These are phyloP conservation scores for Xenopus tropicalis DNA, from an alignment of 2,113 vertebrate species.

Conservation along the genomic window UCB_Xtro_10.0 CM004447.2:141633501-141634000, in stretches of 20 bases:
- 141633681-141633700: constrained; percentile 15
- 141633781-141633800: neutral
- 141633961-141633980: too few species aligned
- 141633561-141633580: neutral
- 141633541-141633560: neutral
- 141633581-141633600: neutral
- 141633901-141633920: neutral
- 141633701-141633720: neutral
- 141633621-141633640: constrained; percentile 2
- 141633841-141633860: neutral
- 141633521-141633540: neutral
- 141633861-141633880: neutral
- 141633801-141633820: neutral
- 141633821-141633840: constrained; percentile 1
- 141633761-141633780: constrained; percentile 14
- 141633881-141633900: constrained; percentile 12
- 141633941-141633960: too few species aligned
- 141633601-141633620: constrained; percentile 19
- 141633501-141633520: neutral
- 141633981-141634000: too few species aligned
- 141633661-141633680: constrained; percentile 5
- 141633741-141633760: constrained; percentile 8
- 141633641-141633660: constrained; percentile 20
- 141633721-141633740: constrained; percentile 34
- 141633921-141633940: too few species aligned